Base-by-base conservation (phyloP, 2,113 vertebrate species). In the Carassius auratus region DNA sequence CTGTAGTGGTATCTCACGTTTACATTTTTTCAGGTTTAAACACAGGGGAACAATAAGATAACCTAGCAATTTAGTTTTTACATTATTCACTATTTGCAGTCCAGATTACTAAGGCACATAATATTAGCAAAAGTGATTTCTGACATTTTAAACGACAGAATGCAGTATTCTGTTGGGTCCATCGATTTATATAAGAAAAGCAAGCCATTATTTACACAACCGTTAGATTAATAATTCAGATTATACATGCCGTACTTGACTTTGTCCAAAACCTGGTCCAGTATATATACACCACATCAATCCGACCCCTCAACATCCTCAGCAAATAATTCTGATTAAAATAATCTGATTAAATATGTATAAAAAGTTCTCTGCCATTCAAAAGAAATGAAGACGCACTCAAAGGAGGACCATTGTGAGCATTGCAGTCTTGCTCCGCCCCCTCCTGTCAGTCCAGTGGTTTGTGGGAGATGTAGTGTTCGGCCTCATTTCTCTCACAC, bases 401-500 rank as follows among this genome's bases (percentile, higher is more conserved):
- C 36, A 86, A 76, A 38, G 87, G 87, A 86, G 66, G 50, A 84
- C 79, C 19, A 85, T 14, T 52, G 55, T 80, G 48, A 86, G 0
- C n/a, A 42, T 77, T 71, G 77, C 62, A 87, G 76, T 82, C 57
- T 78, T 73, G 81, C 50, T 73, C 50, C 13, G 33, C 30, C 68
- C 23, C 88, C 88, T 86, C 84, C 90, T 80, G 87, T 92, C 90
- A 90, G 91, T 93, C 91, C 92, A 92, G 92, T 93, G 92, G 92
- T 92, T 91, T 88, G 78, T 88, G 84, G 86, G 88, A 83, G 69
- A 87, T 78, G 88, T 36, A 84, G 36, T 66, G 17, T 50, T 57
- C 4, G 23, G 62, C n/a, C 21, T 15, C 0, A 0, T 0, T n/a
- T 33, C 0, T 0, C 10, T 97, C 95, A 97, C 4, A 95, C 91